phyloP scores from a whole-genome alignment of 1,140 invertebrate species.

The Pachyrhynchus sulphureomaculatus region DNA sequence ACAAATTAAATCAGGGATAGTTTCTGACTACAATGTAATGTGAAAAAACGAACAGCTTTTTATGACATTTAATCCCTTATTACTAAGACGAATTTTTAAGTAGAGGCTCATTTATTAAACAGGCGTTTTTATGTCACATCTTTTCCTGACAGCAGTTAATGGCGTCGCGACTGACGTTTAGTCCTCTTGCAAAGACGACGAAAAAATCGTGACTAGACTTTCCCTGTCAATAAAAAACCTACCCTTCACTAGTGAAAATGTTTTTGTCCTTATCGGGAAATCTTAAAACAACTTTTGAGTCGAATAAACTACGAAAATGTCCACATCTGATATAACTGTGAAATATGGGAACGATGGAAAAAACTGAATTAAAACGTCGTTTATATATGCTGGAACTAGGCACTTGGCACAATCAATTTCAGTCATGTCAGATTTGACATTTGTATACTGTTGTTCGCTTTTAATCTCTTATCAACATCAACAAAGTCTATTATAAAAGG shows the following conservation, averaged over 20 bases:
- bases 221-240: constrained; percentile 20
- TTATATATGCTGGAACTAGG: constrained; percentile 24
- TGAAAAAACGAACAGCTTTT: no score
- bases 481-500: constrained; percentile 16
- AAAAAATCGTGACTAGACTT: constrained; percentile 23
- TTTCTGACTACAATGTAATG: no score
- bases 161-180: no score
- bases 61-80: no score
- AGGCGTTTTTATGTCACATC: no score
- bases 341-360: constrained; percentile 41
- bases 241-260: constrained; percentile 4
- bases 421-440: constrained; percentile 25
- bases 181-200: no score
- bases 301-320: constrained; percentile 41
- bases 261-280: constrained; percentile 24
- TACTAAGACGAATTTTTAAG: no score
- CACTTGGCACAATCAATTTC: constrained; percentile 25
- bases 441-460: constrained; percentile 22
- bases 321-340: constrained; percentile 37
- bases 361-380: constrained; percentile 40
- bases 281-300: constrained; percentile 43
- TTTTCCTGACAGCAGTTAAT: no score
- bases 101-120: no score
- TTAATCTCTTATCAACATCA: constrained; percentile 23
- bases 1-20: no score